Conservation (phyloP, 2,113 vertebrate genomes). For the Manacus vitellinus region DNA sequence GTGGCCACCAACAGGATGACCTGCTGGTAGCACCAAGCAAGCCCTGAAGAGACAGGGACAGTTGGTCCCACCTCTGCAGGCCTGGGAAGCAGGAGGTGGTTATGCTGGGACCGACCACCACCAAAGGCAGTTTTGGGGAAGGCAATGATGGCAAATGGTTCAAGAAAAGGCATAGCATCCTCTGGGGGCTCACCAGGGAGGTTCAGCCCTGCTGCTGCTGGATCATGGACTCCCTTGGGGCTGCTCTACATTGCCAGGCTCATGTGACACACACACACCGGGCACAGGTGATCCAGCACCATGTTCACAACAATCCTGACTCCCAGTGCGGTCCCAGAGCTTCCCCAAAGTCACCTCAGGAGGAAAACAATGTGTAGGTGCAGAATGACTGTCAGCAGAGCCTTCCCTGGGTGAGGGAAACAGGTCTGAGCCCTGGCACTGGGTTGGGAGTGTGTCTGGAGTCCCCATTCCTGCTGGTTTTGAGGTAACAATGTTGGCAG, state of each 20-base stretch:
- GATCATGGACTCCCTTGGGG: background rate
- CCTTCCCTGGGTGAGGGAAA: background rate
- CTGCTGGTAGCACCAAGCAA: background rate
- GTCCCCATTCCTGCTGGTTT: background rate
- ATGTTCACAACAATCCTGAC: background rate
- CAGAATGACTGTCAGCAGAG: background rate
- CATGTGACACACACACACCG: accelerated
- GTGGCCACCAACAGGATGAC: background rate
- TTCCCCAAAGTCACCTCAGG: background rate
- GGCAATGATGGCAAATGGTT: background rate
- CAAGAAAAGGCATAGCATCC: background rate
- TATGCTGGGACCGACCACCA: accelerated
- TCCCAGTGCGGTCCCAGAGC: background rate
- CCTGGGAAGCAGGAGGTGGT: background rate
- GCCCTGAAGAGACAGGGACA: background rate
- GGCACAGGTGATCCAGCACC: background rate
- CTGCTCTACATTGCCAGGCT: background rate
- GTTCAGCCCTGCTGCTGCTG: background rate
- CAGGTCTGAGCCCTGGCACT: background rate
- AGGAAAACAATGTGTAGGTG: background rate
- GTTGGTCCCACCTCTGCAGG: background rate
- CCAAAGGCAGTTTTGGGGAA: background rate
- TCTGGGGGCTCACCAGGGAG: background rate
- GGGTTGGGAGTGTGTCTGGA: background rate
- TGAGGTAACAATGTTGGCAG: background rate